Conservation (phyloP, 2,888 invertebrate species). For the Ophion costatus region DNA sequence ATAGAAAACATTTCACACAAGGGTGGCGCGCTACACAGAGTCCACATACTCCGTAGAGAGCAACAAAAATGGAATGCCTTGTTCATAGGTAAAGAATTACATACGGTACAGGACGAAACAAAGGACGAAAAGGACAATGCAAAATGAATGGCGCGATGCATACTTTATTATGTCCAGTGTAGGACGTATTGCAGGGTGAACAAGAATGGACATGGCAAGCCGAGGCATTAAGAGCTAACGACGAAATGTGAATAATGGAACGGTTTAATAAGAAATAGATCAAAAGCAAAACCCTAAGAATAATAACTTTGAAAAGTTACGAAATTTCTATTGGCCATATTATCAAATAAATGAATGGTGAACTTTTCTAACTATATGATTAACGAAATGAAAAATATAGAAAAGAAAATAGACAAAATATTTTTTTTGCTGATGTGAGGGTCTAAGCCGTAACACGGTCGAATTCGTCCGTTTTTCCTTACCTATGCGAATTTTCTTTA, state of each 20-base stretch:
- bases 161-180: too few species aligned
- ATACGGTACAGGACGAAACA: too few species aligned
- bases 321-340: neutral
- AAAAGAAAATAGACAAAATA: neutral
- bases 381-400: neutral
- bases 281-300: neutral
- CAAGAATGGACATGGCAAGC: too few species aligned
- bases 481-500: conserved; percentile 20
- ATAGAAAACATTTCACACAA: too few species aligned
- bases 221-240: too few species aligned
- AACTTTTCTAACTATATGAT: neutral
- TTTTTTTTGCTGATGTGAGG: conserved; percentile 15
- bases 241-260: too few species aligned
- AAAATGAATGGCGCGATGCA: too few species aligned
- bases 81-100: too few species aligned
- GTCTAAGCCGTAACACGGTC: conserved; percentile 19
- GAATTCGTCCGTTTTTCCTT: conserved; percentile 31
- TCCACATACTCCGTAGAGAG: too few species aligned
- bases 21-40: too few species aligned
- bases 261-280: neutral
- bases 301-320: neutral
- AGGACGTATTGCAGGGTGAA: too few species aligned
- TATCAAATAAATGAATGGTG: neutral
- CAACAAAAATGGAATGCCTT: neutral
- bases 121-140: too few species aligned